Evolutionary conservation across 2,113 vertebrate species (phyloP).

Genomic region (Furnarius figulus): DNA sequence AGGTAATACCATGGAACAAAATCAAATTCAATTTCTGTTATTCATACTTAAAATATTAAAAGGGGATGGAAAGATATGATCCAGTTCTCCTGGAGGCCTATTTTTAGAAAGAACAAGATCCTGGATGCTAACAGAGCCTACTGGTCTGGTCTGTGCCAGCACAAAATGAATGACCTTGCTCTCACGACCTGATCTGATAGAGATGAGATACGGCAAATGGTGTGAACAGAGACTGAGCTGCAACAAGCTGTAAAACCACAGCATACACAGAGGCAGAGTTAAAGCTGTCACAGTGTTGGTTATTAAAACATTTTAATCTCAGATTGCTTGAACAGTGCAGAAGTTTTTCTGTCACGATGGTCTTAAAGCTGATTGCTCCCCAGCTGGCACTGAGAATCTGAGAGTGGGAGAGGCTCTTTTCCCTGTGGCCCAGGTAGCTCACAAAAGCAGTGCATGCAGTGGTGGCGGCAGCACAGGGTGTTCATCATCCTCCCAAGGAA

Average conservation of each 20-base stretch:
- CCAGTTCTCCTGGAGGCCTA: background rate
- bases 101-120: conserved; percentile 32
- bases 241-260: background rate
- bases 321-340: background rate
- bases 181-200: background rate
- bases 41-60: conserved; percentile 30
- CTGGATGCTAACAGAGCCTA: background rate
- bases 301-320: background rate
- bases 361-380: background rate
- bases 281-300: background rate
- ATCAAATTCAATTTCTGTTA: background rate
- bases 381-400: accelerated
- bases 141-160: background rate
- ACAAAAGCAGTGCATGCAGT: background rate
- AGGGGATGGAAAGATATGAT: background rate
- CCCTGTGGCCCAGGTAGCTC: background rate
- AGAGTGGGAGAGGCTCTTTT: background rate
- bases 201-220: background rate
- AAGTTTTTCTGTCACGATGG: background rate
- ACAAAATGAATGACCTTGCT: conserved; percentile 18
- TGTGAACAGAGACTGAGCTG: background rate
- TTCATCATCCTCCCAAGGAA: background rate
- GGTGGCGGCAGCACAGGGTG: background rate
- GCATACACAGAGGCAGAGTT: background rate
- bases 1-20: background rate